Base-by-base conservation (phyloP, 2,797 vertebrate species). In the Argyrosomus regius region DNA sequence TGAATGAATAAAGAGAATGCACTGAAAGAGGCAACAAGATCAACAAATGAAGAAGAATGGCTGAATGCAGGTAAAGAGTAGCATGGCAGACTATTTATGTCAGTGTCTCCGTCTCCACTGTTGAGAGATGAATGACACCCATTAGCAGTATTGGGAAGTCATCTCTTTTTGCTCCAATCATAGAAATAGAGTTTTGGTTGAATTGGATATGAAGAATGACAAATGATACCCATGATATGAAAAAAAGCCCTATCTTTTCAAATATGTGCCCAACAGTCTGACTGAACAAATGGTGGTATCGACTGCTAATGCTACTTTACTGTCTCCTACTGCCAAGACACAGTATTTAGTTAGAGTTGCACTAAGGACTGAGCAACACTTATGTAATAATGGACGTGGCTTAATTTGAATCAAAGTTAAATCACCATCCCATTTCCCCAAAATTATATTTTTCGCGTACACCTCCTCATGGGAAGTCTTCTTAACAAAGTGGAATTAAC, bases 51-150 rank as follows among this genome's bases (percentile, higher is more conserved):
- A 83, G 61, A 78, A 67, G 54, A 62, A 60, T 13, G 28, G 31
- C 72, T 77, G 24, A 79, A 83, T 72, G 66, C 43, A 81, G 78
- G 69, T 83, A 70, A 63, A 71, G 43, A 75, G 56, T 43, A 56
- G 69, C 67, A 61, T 35, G 49, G 61, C n/a, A 81, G 77, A 69
- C 75, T 79, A 66, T 78, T 72, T 64, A 68, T 71, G 54, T 75
- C 76, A 56, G 50, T 70, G 63, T 82, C 63, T 81, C 45, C 45
- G n/a, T 81, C 59, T 82, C 35, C 53, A 76, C 61, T 85, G 53
- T 77, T 68, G 66, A 85, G 70, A 85, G 87, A 92, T 89, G 80
- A 92, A 91, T 90, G 78, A 80, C 72, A 79, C 49, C 86, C 82
- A 89, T 90, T 90, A 88, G 71, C 48, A 43, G 26, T 71, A 82